phyloP scores from a whole-genome alignment of 1,140 invertebrate species.

The Adelges cooleyi region DNA sequence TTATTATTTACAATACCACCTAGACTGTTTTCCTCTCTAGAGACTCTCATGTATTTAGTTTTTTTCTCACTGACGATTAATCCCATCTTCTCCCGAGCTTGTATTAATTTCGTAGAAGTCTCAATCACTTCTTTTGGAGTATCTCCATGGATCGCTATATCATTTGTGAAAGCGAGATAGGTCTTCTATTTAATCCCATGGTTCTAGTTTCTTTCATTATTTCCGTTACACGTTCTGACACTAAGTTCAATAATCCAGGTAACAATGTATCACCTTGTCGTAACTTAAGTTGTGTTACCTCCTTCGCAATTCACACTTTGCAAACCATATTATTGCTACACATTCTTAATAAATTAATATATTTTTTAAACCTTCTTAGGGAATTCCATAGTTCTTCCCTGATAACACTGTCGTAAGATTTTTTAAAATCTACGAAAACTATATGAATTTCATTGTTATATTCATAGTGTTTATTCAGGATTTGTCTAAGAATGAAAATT shows the following conservation, averaged over 20 bases:
- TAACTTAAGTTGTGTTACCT: not conserved
- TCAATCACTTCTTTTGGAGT: not conserved
- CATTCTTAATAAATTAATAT: constrained; percentile 13
- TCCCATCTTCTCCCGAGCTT: not conserved
- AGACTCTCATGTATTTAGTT: not conserved
- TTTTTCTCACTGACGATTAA: not conserved
- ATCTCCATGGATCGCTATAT: not conserved
- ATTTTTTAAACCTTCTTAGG: constrained; percentile 25
- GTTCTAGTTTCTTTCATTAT: not conserved
- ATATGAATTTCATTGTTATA: constrained; percentile 7
- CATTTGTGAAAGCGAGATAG: not conserved
- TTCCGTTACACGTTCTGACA: not conserved
- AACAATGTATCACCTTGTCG: constrained; percentile 27
- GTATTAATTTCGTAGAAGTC: not conserved
- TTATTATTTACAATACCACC: not conserved
- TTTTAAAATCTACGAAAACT: constrained; percentile 19
- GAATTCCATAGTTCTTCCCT: constrained; percentile 1
- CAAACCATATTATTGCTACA: not conserved
- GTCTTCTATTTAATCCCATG: not conserved
- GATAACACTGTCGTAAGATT: constrained; percentile 27
- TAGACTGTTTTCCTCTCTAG: not conserved
- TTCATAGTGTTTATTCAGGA: constrained; percentile 11
- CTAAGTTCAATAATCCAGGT: constrained; percentile 15
- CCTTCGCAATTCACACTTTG: not conserved
- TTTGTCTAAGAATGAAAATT: constrained; percentile 28